Conservation (phyloP, 2,113 vertebrate species). For the Cyphomyrus plagiostoma region DNA sequence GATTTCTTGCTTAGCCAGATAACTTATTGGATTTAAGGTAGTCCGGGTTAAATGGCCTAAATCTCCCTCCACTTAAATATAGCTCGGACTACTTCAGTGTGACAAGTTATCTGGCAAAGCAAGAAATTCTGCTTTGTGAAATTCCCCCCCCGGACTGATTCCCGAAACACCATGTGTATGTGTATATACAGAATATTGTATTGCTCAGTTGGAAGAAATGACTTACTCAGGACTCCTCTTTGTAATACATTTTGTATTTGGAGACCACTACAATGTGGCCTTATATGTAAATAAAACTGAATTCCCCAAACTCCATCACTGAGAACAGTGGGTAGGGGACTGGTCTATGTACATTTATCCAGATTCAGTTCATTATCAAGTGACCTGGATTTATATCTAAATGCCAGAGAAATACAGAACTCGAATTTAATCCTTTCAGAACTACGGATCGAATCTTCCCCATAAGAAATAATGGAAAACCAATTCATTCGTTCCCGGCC, state of each 20-base stretch:
- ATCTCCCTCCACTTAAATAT: too few species aligned
- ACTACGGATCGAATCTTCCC: too few species aligned
- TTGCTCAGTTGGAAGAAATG: background rate
- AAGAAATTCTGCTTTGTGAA: too few species aligned
- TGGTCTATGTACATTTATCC: background rate
- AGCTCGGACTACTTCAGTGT: too few species aligned
- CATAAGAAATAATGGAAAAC: too few species aligned
- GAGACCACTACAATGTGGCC: background rate
- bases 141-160: background rate
- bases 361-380: background rate
- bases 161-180: background rate
- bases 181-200: background rate
- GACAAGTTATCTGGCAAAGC: too few species aligned
- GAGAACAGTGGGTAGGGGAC: background rate
- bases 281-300: background rate
- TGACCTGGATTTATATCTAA: background rate
- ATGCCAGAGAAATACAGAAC: background rate
- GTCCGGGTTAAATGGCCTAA: too few species aligned
- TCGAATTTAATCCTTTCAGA: too few species aligned
- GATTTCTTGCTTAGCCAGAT: too few species aligned
- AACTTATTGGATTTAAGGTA: too few species aligned
- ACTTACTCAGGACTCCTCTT: background rate
- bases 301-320: background rate
- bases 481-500: too few species aligned
- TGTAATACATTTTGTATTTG: background rate